A percentile compares a stretch with the other conserved stretches of the same genome.
Conservation (phyloP, 1,140 invertebrate genomes). For the Diprion similis region DNA sequence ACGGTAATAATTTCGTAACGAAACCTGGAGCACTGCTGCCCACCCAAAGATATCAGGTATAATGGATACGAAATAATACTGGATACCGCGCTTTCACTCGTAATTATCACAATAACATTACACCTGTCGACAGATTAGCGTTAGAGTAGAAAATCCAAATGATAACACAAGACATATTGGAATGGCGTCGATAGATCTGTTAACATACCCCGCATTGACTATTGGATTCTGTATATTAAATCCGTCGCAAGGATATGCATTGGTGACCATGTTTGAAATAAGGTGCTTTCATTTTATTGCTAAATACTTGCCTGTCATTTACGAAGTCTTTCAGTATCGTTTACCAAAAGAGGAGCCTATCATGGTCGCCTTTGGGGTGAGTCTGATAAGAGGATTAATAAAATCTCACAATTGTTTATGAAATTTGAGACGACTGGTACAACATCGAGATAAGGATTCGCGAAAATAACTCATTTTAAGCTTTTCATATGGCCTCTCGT, state of each 20-base stretch:
- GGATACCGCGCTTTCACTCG: background rate
- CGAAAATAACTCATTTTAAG: background rate
- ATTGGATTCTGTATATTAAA: background rate
- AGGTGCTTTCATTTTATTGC: background rate
- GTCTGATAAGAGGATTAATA: background rate
- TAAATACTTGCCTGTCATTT: background rate
- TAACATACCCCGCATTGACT: background rate
- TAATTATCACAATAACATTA: background rate
- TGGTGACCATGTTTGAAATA: background rate
- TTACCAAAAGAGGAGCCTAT: constrained; percentile 10
- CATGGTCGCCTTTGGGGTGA: background rate
- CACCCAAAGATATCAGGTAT: background rate
- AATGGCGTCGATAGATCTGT: background rate
- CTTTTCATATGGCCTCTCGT: too few species aligned
- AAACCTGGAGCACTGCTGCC: background rate
- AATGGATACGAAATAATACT: background rate
- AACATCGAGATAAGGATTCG: background rate
- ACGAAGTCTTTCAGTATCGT: constrained; percentile 9
- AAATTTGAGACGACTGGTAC: background rate
- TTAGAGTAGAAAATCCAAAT: background rate
- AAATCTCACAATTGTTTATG: background rate
- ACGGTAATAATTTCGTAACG: background rate
- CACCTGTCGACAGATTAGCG: background rate
- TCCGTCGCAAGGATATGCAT: background rate
- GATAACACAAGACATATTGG: background rate